Conservation (phyloP, 2,797 vertebrate genomes). For the Leptatherina wallacei region DNA sequence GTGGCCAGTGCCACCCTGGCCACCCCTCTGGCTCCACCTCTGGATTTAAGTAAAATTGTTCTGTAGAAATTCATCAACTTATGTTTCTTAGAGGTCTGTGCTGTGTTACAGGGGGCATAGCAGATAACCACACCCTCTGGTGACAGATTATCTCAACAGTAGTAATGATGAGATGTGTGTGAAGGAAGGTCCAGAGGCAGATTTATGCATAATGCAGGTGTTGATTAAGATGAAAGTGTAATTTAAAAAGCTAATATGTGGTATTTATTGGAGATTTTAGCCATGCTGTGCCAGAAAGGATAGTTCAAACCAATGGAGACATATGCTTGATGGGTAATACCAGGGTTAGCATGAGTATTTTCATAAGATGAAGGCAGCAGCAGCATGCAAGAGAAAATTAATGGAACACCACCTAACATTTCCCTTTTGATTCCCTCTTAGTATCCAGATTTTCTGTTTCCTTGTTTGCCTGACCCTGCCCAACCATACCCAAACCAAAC, state of each 20-base stretch:
- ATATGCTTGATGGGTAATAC: background rate
- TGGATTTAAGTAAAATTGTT: conserved; percentile 14
- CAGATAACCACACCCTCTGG: background rate
- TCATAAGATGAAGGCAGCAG: conserved; percentile 20
- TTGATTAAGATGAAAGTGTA: conserved; percentile 15
- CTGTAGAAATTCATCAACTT: conserved; percentile 12
- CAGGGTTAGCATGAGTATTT: conserved; percentile 9
- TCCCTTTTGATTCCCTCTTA: background rate
- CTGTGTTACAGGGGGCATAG: conserved; percentile 8
- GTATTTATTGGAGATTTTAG: background rate
- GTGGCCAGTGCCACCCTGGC: too few species aligned
- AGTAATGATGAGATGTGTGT: conserved; percentile 32
- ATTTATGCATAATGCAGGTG: conserved; percentile 39
- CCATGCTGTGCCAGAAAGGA: background rate
- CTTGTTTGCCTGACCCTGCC: conserved; percentile 33
- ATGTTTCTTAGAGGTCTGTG: background rate
- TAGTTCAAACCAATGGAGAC: background rate
- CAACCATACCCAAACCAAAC: conserved; percentile 27
- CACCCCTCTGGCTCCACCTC: background rate
- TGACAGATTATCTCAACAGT: conserved; percentile 38
- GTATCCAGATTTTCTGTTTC: conserved; percentile 22
- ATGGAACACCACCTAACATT: background rate
- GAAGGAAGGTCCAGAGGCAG: conserved; percentile 9
- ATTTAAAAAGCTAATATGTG: background rate
- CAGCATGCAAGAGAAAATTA: conserved; percentile 7